A percentile compares a stretch with the other conserved stretches of the same genome.
Conservation (phyloP, 2,888 invertebrate species). For the Beris chalybata region DNA sequence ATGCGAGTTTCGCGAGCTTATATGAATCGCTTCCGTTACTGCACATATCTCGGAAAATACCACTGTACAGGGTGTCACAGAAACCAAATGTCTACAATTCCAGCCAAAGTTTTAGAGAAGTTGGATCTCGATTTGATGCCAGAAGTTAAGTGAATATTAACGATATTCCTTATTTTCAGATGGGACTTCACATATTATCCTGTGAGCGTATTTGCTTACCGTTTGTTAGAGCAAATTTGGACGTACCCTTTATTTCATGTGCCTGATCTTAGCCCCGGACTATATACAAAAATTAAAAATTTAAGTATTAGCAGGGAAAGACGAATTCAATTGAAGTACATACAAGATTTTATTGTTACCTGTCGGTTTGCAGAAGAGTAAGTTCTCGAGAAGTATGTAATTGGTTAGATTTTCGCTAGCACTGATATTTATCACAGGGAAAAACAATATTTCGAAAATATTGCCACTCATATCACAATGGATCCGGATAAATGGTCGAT, state of each 20-base stretch:
- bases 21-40: conserved; percentile 75
- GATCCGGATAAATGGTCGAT: conserved; percentile 74
- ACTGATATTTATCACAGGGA: conserved; percentile 47
- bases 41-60: conserved; percentile 80
- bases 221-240: conserved; percentile 74
- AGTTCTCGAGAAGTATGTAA: conserved; percentile 45
- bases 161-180: conserved; percentile 38
- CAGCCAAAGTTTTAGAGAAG: conserved; percentile 63
- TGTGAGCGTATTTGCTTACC: conserved; percentile 80
- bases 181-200: conserved; percentile 66
- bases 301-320: conserved; percentile 64
- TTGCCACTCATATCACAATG: conserved; percentile 62
- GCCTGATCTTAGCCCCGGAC: conserved; percentile 67
- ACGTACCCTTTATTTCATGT: conserved; percentile 77
- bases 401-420: background rate
- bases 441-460: conserved; percentile 61
- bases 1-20: conserved; percentile 74
- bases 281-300: conserved; percentile 66
- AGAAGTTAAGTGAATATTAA: background rate
- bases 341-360: conserved; percentile 70
- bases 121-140: conserved; percentile 37
- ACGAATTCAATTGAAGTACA: conserved; percentile 67
- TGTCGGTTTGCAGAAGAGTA: conserved; percentile 69
- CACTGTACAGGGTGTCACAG: conserved; percentile 87
- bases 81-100: conserved; percentile 72